Conservation (phyloP, 2,888 invertebrate genomes). For the Drosophila ochracea region DNA sequence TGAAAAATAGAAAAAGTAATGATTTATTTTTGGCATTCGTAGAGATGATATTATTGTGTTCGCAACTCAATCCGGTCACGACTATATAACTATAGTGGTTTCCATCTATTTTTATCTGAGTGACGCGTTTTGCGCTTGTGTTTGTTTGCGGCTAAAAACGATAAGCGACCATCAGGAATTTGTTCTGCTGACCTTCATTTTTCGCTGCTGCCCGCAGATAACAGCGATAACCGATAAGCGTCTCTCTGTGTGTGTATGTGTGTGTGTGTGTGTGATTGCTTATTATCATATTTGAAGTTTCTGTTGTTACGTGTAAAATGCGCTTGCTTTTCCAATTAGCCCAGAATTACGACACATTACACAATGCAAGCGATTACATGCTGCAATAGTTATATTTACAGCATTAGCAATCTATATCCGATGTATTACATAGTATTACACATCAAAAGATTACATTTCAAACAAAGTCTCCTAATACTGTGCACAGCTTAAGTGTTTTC, state of each 20-base stretch:
- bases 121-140: slow-evolving; percentile 50
- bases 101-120: slow-evolving; percentile 57
- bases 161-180: slow-evolving; percentile 73
- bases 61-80: neutral
- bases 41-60: too few species aligned
- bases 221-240: slow-evolving; percentile 65
- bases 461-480: neutral
- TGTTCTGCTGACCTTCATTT: slow-evolving; percentile 83
- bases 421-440: slow-evolving; percentile 11
- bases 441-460: slow-evolving; percentile 15
- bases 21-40: neutral
- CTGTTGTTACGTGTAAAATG: slow-evolving; percentile 43
- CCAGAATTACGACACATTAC: slow-evolving; percentile 30
- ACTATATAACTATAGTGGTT: slow-evolving; percentile 9
- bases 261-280: slow-evolving; percentile 31
- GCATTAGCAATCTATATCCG: slow-evolving; percentile 2
- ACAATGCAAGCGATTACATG: slow-evolving; percentile 27
- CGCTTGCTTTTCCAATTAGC: slow-evolving; percentile 39
- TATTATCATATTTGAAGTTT: slow-evolving; percentile 58
- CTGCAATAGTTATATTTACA: slow-evolving; percentile 13
- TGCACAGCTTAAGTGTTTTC: neutral
- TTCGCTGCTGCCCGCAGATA: slow-evolving; percentile 56
- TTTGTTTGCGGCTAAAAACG: slow-evolving; percentile 53
- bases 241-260: slow-evolving; percentile 1
- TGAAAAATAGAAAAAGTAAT: neutral